Conservation (phyloP, 1,140 invertebrate genomes). For the Drosophila elegans region DNA sequence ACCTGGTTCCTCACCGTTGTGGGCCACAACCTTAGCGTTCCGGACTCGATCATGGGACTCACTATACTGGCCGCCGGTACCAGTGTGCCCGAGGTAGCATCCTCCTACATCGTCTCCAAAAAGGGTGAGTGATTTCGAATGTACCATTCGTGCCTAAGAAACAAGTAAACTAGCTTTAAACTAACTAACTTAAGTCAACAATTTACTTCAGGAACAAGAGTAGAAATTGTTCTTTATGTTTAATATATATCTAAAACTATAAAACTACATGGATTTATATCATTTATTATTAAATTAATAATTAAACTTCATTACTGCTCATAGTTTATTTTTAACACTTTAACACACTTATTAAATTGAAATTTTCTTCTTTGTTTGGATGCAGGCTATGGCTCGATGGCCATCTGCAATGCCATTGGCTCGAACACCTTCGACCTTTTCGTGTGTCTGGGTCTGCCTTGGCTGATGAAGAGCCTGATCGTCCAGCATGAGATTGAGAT, state of each 20-base stretch:
- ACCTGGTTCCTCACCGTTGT: slow-evolving; percentile 97
- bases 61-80: slow-evolving; percentile 90
- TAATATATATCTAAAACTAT: too few species aligned
- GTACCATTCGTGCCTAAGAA: too few species aligned
- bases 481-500: slow-evolving; percentile 86
- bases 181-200: too few species aligned
- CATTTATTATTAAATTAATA: too few species aligned
- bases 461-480: slow-evolving; percentile 91
- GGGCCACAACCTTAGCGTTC: slow-evolving; percentile 90
- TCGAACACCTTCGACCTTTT: slow-evolving; percentile 95
- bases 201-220: too few species aligned
- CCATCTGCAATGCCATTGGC: slow-evolving; percentile 93
- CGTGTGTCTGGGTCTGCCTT: slow-evolving; percentile 92
- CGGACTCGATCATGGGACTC: slow-evolving; percentile 92
- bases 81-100: slow-evolving; percentile 93
- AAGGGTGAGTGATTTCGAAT: slow-evolving; percentile 85
- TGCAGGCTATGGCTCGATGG: slow-evolving; percentile 91
- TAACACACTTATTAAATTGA: neutral
- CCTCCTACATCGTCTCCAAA: slow-evolving; percentile 91
- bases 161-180: too few species aligned
- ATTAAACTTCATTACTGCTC: too few species aligned
- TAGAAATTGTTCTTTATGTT: too few species aligned
- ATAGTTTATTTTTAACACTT: neutral
- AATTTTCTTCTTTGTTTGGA: too few species aligned
- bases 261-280: too few species aligned